Percentiles rank a stretch among this genome's conserved stretches.
phyloP scores from a whole-genome alignment of 2,888 invertebrate species.

The Willowsia nigromaculata region DNA sequence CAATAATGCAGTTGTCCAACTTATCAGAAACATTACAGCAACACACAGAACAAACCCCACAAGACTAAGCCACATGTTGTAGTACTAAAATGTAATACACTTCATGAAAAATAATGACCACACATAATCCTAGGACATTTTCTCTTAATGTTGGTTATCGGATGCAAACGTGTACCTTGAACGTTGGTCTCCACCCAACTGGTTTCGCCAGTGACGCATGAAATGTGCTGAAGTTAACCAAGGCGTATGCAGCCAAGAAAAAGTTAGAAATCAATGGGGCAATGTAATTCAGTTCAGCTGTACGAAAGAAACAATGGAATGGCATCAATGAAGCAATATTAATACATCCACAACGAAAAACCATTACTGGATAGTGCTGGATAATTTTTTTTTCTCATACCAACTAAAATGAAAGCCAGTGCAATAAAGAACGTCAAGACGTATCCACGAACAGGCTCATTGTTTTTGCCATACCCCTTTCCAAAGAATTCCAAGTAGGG shows the following conservation, averaged over 20 bases:
- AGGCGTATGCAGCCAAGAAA: constrained; percentile 94
- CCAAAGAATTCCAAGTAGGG: constrained; percentile 96
- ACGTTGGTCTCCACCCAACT: constrained; percentile 93
- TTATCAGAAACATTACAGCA: constrained; percentile 97
- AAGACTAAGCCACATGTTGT: constrained; percentile 97
- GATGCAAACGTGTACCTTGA: no score
- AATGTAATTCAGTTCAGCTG: constrained; percentile 93
- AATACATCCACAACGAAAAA: no score
- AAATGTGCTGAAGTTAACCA: constrained; percentile 95
- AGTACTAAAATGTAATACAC: constrained; percentile 85
- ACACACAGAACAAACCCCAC: constrained; percentile 91
- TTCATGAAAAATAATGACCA: neutral
- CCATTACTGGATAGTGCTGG: no score
- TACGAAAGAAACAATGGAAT: constrained; percentile 84
- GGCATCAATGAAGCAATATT: neutral
- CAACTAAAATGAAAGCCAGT: constrained; percentile 91
- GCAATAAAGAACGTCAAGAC: constrained; percentile 94
- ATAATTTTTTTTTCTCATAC: no score
- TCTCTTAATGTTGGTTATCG: neutral
- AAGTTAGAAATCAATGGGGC: constrained; percentile 96
- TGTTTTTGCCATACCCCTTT: constrained; percentile 91
- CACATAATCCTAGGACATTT: constrained; percentile 64
- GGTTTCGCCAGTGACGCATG: constrained; percentile 92
- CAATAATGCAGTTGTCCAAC: constrained; percentile 93
- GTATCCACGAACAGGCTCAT: constrained; percentile 90